Conservation (phyloP, 2,113 vertebrate genomes). For the Sardina pilchardus region DNA sequence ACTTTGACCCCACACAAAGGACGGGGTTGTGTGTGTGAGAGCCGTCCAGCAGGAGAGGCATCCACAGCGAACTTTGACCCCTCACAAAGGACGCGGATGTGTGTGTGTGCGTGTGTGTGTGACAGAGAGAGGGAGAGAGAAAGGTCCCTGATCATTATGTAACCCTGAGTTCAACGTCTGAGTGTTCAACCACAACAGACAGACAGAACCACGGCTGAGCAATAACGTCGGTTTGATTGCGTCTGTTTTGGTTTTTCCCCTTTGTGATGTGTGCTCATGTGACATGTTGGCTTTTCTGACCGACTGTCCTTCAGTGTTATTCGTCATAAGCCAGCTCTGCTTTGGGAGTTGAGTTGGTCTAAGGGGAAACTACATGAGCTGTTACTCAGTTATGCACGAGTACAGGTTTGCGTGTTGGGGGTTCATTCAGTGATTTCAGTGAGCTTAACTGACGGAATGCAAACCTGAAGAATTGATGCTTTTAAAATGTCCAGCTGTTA, state of each 20-base stretch:
- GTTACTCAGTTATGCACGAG: background rate
- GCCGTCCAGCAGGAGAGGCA: constrained; percentile 51
- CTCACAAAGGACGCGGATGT: background rate
- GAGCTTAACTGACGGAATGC: background rate
- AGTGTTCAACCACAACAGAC: background rate
- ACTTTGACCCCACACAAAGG: constrained; percentile 37
- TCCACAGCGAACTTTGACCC: constrained; percentile 59
- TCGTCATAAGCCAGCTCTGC: background rate
- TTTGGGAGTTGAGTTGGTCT: background rate
- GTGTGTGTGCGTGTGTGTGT: constrained; percentile 2
- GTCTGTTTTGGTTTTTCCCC: background rate
- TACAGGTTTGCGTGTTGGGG: too few relatives aligned
- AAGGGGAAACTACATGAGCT: background rate
- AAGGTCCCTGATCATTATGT: too few relatives aligned
- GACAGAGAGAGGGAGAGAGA: constrained; percentile 10
- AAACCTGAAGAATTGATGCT: background rate
- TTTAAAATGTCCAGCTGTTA: background rate
- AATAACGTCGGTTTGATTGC: background rate
- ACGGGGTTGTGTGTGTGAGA: background rate
- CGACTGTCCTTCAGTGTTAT: background rate
- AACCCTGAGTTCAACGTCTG: background rate
- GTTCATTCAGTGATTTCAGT: background rate
- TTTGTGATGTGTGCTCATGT: background rate
- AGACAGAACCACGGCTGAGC: background rate
- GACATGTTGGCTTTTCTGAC: background rate